Evolutionary conservation across 1,140 invertebrate species (phyloP).

Genomic region (Drosophila ambigua): DNA sequence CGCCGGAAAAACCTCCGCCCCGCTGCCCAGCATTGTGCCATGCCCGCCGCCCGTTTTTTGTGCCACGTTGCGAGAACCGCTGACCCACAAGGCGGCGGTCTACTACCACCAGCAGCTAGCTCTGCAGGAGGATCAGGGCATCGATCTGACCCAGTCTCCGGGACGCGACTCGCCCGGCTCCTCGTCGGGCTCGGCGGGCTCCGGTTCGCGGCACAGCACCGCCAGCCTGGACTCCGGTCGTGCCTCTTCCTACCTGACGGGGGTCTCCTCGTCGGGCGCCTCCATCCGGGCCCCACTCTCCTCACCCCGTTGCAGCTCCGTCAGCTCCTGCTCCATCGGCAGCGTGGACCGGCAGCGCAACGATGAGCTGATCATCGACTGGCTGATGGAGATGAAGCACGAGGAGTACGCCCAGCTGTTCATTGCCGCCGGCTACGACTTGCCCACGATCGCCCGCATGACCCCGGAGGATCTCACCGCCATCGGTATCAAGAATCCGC

Average conservation of each 20-base stretch:
- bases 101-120: slow-evolving; percentile 91
- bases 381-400: slow-evolving; percentile 97
- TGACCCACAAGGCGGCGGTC: slow-evolving; percentile 88
- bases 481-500: slow-evolving; percentile 97
- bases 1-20: slow-evolving; percentile 51
- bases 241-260: slow-evolving; percentile 87
- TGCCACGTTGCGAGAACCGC: slow-evolving; percentile 84
- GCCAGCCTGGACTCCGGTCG: slow-evolving; percentile 96
- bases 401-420: slow-evolving; percentile 98
- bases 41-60: slow-evolving; percentile 75
- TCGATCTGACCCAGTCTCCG: slow-evolving; percentile 91
- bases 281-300: slow-evolving; percentile 79
- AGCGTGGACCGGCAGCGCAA: slow-evolving; percentile 86
- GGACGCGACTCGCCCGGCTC: slow-evolving; percentile 95
- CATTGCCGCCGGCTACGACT: slow-evolving; percentile 97
- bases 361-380: slow-evolving; percentile 96
- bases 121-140: slow-evolving; percentile 89
- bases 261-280: slow-evolving; percentile 83
- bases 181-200: slow-evolving; percentile 91
- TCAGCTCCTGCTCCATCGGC: slow-evolving; percentile 90
- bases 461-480: slow-evolving; percentile 96
- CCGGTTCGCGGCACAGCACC: slow-evolving; percentile 93
- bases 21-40: slow-evolving; percentile 66
- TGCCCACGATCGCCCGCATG: slow-evolving; percentile 98
- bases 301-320: slow-evolving; percentile 86